These are phyloP conservation scores for Hemibagrus guttatus DNA, from an alignment of 2,797 vertebrate genomes.

Conservation along the genomic window DNA sequence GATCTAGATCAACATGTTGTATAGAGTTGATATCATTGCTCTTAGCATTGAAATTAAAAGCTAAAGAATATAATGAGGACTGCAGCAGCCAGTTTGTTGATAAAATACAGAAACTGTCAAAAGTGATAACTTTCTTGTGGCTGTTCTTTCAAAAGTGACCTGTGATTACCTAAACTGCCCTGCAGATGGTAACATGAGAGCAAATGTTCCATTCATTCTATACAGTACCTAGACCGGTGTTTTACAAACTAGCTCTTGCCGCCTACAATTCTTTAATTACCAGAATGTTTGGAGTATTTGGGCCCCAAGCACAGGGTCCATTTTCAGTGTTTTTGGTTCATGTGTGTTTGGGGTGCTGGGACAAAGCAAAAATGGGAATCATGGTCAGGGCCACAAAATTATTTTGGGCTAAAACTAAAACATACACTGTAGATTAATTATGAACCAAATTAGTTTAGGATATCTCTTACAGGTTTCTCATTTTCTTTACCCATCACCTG, in stretches of 20 bases:
- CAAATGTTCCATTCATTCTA: not conserved
- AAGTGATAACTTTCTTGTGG: not conserved
- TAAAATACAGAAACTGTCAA: slow-evolving; percentile 18
- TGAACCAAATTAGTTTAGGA: not conserved
- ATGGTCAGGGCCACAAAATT: not conserved
- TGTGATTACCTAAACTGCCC: slow-evolving; percentile 1
- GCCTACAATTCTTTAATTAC: not conserved
- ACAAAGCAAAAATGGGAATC: not conserved
- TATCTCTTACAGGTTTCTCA: not conserved
- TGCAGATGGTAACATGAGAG: slow-evolving; percentile 16
- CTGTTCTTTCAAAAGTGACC: not conserved
- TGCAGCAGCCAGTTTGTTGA: not conserved
- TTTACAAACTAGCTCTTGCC: not conserved
- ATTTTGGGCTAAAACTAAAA: not conserved
- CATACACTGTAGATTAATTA: not conserved
- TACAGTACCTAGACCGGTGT: not conserved
- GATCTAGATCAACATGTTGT: slow-evolving; percentile 15
- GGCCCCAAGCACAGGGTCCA: not conserved
- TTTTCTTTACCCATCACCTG: not conserved
- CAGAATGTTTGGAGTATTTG: not conserved
- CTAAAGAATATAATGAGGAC: not conserved
- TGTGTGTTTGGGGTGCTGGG: not conserved
- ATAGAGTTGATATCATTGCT: slow-evolving; percentile 6
- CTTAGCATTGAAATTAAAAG: not conserved
- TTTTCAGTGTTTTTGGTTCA: not conserved